Conservation (phyloP, 1,140 invertebrate genomes). For the Zaprionus nigranus region DNA sequence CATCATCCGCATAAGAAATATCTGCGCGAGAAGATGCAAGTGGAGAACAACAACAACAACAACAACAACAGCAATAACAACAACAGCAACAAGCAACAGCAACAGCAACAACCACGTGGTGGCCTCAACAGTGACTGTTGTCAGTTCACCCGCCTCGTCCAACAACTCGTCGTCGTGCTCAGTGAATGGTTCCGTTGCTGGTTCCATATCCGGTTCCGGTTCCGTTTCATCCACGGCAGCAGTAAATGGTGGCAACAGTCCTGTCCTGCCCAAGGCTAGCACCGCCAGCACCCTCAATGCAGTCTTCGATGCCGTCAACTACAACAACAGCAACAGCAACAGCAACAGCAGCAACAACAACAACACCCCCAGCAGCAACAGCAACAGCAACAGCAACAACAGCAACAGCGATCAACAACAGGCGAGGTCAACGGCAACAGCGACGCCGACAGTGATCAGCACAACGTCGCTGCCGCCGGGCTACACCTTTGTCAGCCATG, state of each 20-base stretch:
- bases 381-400: slow-evolving; percentile 11
- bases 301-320: slow-evolving; percentile 69
- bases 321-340: slow-evolving; percentile 44
- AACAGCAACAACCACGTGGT: slow-evolving; percentile 46
- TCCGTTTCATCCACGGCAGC: slow-evolving; percentile 72
- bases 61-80: slow-evolving; percentile 30
- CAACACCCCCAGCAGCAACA: slow-evolving; percentile 46
- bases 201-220: slow-evolving; percentile 39
- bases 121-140: slow-evolving; percentile 77
- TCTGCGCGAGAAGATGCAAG: slow-evolving; percentile 79
- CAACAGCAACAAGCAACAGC: slow-evolving; percentile 29
- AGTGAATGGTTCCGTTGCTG: slow-evolving; percentile 45
- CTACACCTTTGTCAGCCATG: slow-evolving; percentile 60
- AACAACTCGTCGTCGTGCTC: slow-evolving; percentile 71
- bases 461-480: slow-evolving; percentile 47
- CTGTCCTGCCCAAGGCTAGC: slow-evolving; percentile 59
- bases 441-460: slow-evolving; percentile 41
- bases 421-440: background rate
- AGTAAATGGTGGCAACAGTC: slow-evolving; percentile 78
- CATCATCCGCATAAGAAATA: slow-evolving; percentile 84
- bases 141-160: slow-evolving; percentile 79
- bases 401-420: too few species aligned
- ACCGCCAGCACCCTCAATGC: slow-evolving; percentile 34
- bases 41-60: slow-evolving; percentile 56
- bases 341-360: slow-evolving; percentile 32